These are phyloP conservation scores for Hyperopisus bebe DNA, from an alignment of 2,113 vertebrate genomes.

Conservation along the genomic window DNA sequence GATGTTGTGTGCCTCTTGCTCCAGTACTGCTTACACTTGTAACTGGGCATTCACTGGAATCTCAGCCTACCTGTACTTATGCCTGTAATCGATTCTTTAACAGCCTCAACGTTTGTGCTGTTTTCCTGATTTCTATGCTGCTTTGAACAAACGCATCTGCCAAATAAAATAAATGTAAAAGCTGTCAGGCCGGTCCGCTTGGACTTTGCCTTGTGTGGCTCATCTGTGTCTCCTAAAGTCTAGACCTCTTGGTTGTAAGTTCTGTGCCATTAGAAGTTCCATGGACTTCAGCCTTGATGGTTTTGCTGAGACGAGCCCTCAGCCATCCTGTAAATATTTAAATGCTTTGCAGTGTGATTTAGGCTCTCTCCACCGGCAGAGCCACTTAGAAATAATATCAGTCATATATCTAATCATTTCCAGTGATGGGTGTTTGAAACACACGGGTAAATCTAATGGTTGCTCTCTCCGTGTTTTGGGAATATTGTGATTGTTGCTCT, in stretches of 20 bases:
- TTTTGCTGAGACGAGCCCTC: not conserved
- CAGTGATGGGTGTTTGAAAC: not conserved
- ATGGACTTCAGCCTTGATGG: not conserved
- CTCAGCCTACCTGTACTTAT: not conserved
- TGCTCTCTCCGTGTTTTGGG: not conserved
- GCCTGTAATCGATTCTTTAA: not conserved
- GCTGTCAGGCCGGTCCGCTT: not conserved
- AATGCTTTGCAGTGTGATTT: not conserved
- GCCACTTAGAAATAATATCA: not conserved
- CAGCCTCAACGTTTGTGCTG: not conserved
- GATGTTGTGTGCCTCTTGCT: not conserved
- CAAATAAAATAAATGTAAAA: not conserved
- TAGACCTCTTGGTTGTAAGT: not conserved
- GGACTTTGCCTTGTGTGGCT: not conserved
- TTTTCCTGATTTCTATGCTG: not conserved
- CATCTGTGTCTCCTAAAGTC: not conserved
- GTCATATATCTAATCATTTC: conserved; percentile 13
- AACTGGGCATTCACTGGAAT: not conserved
- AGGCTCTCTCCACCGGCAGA: not conserved
- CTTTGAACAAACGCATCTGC: not conserved
- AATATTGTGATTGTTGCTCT: not conserved
- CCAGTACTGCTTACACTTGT: not conserved
- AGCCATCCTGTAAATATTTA: conserved; percentile 5
- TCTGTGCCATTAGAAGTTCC: not conserved
- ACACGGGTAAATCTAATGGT: not conserved